A percentile compares a stretch with the other conserved stretches of the same genome.
These are phyloP conservation scores for Bergia sp. DNA, from an alignment of 92 coral and sea anemone species.

Conservation along the genomic window DNA sequence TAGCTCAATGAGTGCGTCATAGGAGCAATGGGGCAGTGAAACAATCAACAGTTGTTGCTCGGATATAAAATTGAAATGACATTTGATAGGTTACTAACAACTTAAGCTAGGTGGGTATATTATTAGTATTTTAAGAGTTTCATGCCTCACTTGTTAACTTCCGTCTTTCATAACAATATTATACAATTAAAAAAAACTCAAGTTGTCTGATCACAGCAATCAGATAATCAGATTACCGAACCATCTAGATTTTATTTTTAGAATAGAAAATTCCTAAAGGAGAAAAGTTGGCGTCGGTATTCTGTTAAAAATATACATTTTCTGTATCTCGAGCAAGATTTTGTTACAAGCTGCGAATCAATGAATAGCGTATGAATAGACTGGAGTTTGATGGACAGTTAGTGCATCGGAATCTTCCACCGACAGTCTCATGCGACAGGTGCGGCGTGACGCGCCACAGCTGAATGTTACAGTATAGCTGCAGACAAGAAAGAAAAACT, in stretches of 20 bases:
- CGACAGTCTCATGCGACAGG: too few species aligned
- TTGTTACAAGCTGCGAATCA: background rate
- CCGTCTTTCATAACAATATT: background rate
- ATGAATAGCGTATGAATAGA: background rate
- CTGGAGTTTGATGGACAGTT: background rate
- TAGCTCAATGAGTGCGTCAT: background rate
- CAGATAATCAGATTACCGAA: background rate
- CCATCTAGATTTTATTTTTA: background rate
- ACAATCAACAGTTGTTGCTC: background rate
- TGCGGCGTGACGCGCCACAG: too few species aligned
- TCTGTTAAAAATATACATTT: background rate
- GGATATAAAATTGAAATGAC: background rate
- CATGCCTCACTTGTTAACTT: background rate
- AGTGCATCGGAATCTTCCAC: background rate
- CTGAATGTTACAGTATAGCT: too few species aligned
- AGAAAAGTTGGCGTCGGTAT: background rate
- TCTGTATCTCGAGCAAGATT: background rate
- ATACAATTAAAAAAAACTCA: too few species aligned
- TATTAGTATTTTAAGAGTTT: background rate
- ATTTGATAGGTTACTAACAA: background rate
- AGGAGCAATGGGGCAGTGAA: background rate
- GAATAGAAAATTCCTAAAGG: background rate
- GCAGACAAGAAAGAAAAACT: too few species aligned
- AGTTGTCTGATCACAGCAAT: background rate
- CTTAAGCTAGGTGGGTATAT: background rate